Evolutionary conservation across 2,797 vertebrate genomes (phyloP), one percentile per base, ranked within the genome.

Genomic region (Hemitrygon akajei): DNA sequence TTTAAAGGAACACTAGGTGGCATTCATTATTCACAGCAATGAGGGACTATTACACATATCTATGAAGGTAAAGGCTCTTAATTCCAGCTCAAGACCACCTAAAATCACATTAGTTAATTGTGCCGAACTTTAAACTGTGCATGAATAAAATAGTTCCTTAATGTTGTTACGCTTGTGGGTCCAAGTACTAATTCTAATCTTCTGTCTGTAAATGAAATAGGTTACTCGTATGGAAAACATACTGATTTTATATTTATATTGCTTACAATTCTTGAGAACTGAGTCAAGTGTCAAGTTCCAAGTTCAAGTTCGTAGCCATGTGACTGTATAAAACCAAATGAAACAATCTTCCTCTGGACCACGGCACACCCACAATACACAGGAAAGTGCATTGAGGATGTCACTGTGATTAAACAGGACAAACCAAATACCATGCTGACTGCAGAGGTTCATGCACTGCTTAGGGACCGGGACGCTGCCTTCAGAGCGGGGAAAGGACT

Each of bases 1-100:
- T 30, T 18, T 56, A 7, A 7, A 58, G 25, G 37, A 76, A 76
- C 91, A 93, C 91, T 93, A 93, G 91, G 71, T 93, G 91, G 91
- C 91, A 14, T 76, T 56, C 40, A 93, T 71, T 58, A 75, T 93
- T 93, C 71, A 93, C 40, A 76, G 56, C 47, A 47, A 75, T 20
- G 30, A 14, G 37, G 47, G 71, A 47, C 40, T 75, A 25, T 91
- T 37, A 69, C 63, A 66, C 71, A 92, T 16, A 71, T 30, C 84
- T 34, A 56, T 66, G 30, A 66, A 89, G 27, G 10, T 25, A 58
- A 86, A 60, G 86, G 30, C 12, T 40, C 7, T 71, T 37, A 63
- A 66, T 34, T 34, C n/a, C 18, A 66, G 2, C 30, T 66, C 86
- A 60, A 30, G 30, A 37, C 7, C 60, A 34, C 30, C 86, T 69